phyloP scores from a whole-genome alignment of 1,140 invertebrate genomes.

The Agrilus planipennis region DNA sequence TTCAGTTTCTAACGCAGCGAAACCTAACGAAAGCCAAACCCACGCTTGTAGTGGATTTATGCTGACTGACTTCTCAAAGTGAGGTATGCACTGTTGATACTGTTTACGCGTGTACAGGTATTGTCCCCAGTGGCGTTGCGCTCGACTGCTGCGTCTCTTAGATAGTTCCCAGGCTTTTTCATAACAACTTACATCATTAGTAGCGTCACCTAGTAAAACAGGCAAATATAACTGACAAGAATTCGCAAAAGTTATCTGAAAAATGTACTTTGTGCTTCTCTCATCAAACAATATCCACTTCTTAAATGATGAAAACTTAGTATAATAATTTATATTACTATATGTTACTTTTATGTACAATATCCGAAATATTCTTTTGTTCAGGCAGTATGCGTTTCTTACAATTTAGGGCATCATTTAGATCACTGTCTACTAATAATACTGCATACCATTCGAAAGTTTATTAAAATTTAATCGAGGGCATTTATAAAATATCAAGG shows the following conservation, averaged over 20 bases:
- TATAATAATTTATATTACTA: no score
- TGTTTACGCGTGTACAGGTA: conserved; percentile 64
- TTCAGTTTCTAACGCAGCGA: conserved; percentile 64
- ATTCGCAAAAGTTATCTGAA: neutral
- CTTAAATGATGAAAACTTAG: no score
- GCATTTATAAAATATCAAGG: no score
- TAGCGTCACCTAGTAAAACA: conserved; percentile 43
- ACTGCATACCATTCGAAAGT: no score
- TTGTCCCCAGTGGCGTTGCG: conserved; percentile 72
- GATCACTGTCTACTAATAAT: no score
- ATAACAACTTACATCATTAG: conserved; percentile 73
- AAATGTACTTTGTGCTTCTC: no score
- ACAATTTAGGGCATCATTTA: no score
- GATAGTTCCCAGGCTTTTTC: conserved; percentile 87
- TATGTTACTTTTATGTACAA: no score
- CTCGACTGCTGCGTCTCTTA: conserved; percentile 60
- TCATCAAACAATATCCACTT: no score
- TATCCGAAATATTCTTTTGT: no score
- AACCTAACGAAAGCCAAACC: conserved; percentile 80
- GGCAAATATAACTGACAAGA: conserved; percentile 6
- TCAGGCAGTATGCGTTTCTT: no score
- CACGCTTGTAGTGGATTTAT: conserved; percentile 74
- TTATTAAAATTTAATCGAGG: no score
- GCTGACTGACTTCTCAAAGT: conserved; percentile 67
- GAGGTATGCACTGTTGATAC: conserved; percentile 62